Evolutionary conservation across 2,888 invertebrate genomes (phyloP).

Genomic region (Ashinkailepas kermadecensis): DNA sequence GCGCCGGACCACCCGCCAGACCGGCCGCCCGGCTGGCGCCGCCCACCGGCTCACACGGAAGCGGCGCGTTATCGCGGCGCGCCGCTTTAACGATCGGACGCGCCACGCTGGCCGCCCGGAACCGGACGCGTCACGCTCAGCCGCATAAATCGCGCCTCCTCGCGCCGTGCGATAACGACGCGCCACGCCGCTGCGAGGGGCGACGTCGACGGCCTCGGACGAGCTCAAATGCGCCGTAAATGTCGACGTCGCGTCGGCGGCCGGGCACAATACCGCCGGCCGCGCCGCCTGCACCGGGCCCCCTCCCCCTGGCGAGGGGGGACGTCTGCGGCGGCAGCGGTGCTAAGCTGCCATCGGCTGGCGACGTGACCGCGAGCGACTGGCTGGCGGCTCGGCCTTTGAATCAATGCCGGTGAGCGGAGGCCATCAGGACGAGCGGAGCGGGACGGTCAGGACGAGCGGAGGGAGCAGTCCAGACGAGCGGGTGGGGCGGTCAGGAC

Average conservation of each 20-base stretch:
- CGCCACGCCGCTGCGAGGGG: not conserved
- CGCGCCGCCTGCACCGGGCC: not conserved
- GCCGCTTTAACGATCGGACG: not conserved
- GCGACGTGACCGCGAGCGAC: not conserved
- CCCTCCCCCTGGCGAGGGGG: not conserved
- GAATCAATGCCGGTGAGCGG: conserved; percentile 10
- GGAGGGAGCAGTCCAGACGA: no score
- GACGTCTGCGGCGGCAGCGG: not conserved
- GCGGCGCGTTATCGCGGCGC: conserved; percentile 2
- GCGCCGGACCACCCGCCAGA: no score
- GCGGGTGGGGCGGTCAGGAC: no score
- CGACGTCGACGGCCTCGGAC: not conserved
- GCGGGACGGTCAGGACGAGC: not conserved
- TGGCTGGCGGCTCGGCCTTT: not conserved
- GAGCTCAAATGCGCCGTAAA: conserved; percentile 11
- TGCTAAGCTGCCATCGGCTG: conserved; percentile 4
- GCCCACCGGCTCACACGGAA: not conserved
- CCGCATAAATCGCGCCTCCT: not conserved
- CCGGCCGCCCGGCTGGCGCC: no score
- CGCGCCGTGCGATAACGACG: conserved; percentile 1
- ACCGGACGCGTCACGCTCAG: conserved; percentile 20
- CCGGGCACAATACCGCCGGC: not conserved
- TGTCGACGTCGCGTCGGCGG: not conserved
- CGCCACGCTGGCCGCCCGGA: conserved; percentile 1
- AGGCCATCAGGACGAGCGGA: not conserved